These are phyloP conservation scores for Agraylea sexmaculata DNA, from an alignment of 1,140 invertebrate species.

Conservation along the genomic window DNA sequence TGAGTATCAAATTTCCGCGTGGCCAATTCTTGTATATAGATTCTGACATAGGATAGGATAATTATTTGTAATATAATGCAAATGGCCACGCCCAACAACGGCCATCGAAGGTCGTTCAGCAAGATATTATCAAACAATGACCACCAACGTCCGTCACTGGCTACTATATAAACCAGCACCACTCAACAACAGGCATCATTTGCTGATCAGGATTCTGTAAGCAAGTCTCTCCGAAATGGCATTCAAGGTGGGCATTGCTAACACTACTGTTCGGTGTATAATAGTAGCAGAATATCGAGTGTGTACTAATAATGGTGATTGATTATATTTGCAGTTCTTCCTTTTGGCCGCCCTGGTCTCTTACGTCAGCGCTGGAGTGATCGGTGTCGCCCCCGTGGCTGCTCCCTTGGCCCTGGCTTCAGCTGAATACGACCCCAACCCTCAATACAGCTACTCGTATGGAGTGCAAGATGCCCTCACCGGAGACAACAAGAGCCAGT, in stretches of 20 bases:
- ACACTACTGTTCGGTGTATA: background rate
- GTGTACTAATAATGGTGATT: background rate
- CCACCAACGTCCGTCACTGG: no score
- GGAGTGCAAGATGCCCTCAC: conserved; percentile 47
- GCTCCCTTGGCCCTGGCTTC: conserved; percentile 19
- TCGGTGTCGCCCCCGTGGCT: conserved; percentile 20
- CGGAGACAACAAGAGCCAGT: conserved; percentile 49
- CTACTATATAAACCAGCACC: no score
- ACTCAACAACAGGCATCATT: no score
- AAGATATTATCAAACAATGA: no score
- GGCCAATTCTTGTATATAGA: no score
- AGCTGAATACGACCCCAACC: conserved; percentile 28
- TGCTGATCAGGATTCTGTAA: conserved; percentile 12
- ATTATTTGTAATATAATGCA: no score
- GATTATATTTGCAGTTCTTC: conserved; percentile 24
- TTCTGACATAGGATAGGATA: no score
- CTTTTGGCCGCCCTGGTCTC: conserved; percentile 24
- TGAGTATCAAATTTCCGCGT: no score
- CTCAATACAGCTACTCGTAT: conserved; percentile 49
- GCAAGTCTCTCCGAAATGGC: conserved; percentile 13
- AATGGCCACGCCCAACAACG: no score
- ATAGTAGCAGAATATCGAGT: background rate
- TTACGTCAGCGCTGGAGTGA: conserved; percentile 18
- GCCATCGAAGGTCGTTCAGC: no score
- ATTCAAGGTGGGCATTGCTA: conserved; percentile 13